Base-by-base conservation (phyloP, 2,113 vertebrate species). In the Circaetus cinerascens region DNA sequence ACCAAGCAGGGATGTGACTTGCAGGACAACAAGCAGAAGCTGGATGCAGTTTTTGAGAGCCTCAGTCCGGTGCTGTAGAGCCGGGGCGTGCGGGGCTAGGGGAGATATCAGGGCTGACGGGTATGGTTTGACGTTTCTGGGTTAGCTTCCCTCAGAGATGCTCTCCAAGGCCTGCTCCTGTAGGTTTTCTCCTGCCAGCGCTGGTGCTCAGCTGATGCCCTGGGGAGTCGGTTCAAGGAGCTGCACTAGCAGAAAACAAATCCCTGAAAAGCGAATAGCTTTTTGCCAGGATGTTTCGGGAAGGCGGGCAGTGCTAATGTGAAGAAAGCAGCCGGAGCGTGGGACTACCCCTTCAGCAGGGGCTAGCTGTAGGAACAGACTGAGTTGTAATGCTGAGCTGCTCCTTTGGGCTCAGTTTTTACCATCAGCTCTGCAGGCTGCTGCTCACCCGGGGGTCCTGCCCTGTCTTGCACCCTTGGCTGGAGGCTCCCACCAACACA, bases 71-170 rank as follows among this genome's bases (percentile, higher is more conserved):
- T 45, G 20, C 13, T 72, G 38, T 26, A 68, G 59, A 51, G 30
- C 22, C 4, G 10, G 27, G 62, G 12, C 5, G 4, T 2, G 16
- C 0, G 1, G n/a, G 34, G 16, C 26, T 18, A 16, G 55, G 64
- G 43, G 23, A 71, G 40, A 5, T 15, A 32, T 56, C 86, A 43
- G 75, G 40, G 38, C 27, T 30, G 32, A 15, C 1, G 3, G 18
- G 19, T 25, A 32, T 4, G 3, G 30, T 57, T 72, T 78, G 43
- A 60, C 2, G 1, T 86, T 72, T 78, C 40, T 71, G 59, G 20
- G 63, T 55, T 68, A 21, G 26, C 46, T 81, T 66, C 55, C 25
- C 69, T 74, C 55, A 29, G 73, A 84, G 77, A 34, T 56, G 57
- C 11, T 88, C 40, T 86, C 75, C 75, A 48, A 64, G 45, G 40